Evolutionary conservation across 2,113 vertebrate genomes (phyloP).

Genomic region (Triplophysa tibetana): DNA sequence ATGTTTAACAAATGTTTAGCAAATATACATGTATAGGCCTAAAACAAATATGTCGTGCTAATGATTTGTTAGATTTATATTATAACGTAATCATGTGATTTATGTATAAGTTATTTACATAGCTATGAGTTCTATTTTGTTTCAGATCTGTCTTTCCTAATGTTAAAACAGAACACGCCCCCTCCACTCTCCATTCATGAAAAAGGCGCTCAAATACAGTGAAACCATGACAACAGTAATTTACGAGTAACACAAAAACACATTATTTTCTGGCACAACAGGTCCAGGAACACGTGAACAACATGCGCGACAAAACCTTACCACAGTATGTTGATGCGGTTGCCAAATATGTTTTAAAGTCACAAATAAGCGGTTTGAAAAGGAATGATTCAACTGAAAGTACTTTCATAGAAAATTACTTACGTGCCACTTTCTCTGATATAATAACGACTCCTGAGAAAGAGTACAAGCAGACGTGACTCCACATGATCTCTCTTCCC

Average conservation of each 20-base stretch:
- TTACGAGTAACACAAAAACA: background rate
- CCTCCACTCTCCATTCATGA: slow-evolving; percentile 35
- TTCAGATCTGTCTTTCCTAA: background rate
- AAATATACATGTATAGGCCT: too few species aligned
- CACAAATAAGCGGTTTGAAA: background rate
- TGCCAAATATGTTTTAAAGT: background rate
- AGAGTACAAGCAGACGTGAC: slow-evolving; percentile 32
- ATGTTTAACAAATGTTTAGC: too few species aligned
- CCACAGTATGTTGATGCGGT: background rate
- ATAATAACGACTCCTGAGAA: slow-evolving; percentile 34
- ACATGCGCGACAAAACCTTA: background rate
- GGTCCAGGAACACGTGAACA: background rate
- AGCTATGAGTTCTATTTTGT: background rate
- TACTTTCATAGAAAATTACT: background rate
- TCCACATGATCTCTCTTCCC: slow-evolving; percentile 26
- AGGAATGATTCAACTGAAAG: background rate
- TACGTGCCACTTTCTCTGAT: slow-evolving; percentile 38
- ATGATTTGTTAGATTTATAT: background rate
- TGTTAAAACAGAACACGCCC: slow-evolving; percentile 35
- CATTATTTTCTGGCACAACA: background rate
- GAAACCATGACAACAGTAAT: background rate
- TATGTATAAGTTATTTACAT: too few species aligned
- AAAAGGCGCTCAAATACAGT: slow-evolving; percentile 45
- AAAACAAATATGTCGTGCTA: background rate
- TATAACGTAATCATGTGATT: background rate